Conservation (phyloP, 2,797 vertebrate genomes). For the Nyctalus aviator region DNA sequence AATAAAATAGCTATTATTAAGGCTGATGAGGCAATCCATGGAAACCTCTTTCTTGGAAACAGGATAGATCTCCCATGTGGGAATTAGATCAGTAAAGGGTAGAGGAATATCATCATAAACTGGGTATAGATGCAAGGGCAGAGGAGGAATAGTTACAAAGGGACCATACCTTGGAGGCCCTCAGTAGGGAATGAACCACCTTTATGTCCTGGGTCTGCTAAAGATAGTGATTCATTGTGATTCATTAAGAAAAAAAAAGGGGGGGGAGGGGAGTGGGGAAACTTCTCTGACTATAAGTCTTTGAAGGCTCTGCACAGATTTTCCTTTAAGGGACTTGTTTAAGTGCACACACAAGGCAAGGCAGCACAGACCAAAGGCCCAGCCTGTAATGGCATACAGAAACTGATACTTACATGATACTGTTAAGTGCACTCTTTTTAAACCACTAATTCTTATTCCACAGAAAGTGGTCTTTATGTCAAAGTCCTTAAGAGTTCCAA, state of each 20-base stretch:
- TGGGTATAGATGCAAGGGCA: background rate
- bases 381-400: slow-evolving; percentile 70
- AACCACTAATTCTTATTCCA: slow-evolving; percentile 76
- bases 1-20: slow-evolving; percentile 49
- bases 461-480: slow-evolving; percentile 78
- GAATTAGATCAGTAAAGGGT: background rate
- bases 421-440: slow-evolving; percentile 73
- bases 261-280: too few species aligned
- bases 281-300: slow-evolving; percentile 36
- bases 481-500: slow-evolving; percentile 77
- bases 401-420: slow-evolving; percentile 59
- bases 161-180: background rate
- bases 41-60: slow-evolving; percentile 58
- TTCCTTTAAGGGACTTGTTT: slow-evolving; percentile 40
- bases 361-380: background rate
- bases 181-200: background rate
- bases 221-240: background rate
- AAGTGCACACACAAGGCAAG: slow-evolving; percentile 53
- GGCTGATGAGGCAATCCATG: background rate
- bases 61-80: background rate
- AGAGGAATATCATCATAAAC: background rate
- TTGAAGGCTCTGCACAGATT: slow-evolving; percentile 50
- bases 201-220: background rate
- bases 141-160: background rate
- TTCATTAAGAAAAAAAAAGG: background rate